Conservation (phyloP, 2,113 vertebrate genomes). For the Motacilla alba region DNA sequence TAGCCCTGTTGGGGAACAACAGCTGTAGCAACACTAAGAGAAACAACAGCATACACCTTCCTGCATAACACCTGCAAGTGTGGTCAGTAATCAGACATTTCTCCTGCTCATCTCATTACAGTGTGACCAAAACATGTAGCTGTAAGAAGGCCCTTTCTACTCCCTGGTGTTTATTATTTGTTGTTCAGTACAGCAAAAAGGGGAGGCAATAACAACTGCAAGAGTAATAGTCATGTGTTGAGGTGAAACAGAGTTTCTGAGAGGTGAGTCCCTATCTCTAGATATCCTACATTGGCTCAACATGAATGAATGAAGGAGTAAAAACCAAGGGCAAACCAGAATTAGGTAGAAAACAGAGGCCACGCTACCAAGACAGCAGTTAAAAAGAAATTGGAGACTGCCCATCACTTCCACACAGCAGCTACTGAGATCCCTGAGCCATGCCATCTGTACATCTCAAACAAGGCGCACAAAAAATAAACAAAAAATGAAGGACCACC, state of each 20-base stretch:
- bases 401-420: not conserved
- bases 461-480: not conserved
- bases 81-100: not conserved
- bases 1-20: not conserved
- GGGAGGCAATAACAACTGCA: not conserved
- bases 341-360: not conserved
- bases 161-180: not conserved
- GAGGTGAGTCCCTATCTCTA: not conserved
- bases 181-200: not conserved
- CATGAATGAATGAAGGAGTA: not conserved
- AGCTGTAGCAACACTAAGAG: slow-evolving; percentile 17
- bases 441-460: not conserved
- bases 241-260: not conserved
- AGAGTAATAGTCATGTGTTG: not conserved
- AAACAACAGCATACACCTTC: not conserved
- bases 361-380: not conserved
- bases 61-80: not conserved
- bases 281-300: not conserved
- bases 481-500: not conserved
- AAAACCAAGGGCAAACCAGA: not conserved
- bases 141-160: not conserved
- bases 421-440: not conserved
- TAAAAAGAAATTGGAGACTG: not conserved
- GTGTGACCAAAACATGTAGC: not conserved
- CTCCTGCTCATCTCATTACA: not conserved